phyloP scores from a whole-genome alignment of 2,888 invertebrate genomes.

The Cheilosia vulpina region DNA sequence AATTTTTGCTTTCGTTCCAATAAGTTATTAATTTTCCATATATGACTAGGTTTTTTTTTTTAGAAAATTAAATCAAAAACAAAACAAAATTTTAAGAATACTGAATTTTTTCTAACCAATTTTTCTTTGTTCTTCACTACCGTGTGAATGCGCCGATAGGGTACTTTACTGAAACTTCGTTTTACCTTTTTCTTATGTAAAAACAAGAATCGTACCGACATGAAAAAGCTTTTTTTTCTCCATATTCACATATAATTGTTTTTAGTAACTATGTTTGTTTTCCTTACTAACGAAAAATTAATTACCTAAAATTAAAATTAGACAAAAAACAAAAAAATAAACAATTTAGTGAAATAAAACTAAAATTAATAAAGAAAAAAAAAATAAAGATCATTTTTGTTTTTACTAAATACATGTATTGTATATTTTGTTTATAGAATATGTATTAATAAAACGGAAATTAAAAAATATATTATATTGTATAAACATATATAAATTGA shows the following conservation, averaged over 20 bases:
- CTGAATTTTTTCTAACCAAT: slow-evolving; percentile 67
- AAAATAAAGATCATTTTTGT: slow-evolving; percentile 45
- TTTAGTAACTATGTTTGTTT: slow-evolving; percentile 63
- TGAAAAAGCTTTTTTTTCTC: slow-evolving; percentile 64
- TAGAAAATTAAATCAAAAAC: slow-evolving; percentile 68
- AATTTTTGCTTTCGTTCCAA: slow-evolving; percentile 36
- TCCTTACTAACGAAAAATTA: slow-evolving; percentile 35
- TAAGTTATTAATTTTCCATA: slow-evolving; percentile 63
- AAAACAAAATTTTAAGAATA: slow-evolving; percentile 68
- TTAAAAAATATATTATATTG: slow-evolving; percentile 43
- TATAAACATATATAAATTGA: slow-evolving; percentile 52
- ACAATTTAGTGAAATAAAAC: slow-evolving; percentile 52
- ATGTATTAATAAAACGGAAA: slow-evolving; percentile 46
- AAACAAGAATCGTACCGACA: slow-evolving; percentile 58
- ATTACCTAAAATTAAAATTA: slow-evolving; percentile 50
- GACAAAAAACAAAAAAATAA: slow-evolving; percentile 45
- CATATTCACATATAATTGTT: slow-evolving; percentile 31
- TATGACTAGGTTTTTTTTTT: slow-evolving; percentile 67
- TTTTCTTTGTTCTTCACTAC: slow-evolving; percentile 60
- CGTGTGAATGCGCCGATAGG: slow-evolving; percentile 66
- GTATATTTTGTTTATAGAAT: slow-evolving; percentile 56
- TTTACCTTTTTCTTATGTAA: slow-evolving; percentile 21
- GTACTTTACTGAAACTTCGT: slow-evolving; percentile 47
- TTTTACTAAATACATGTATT: slow-evolving; percentile 49
- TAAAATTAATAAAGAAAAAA: slow-evolving; percentile 51